A percentile compares a stretch with the other conserved stretches of the same genome.
Evolutionary conservation across 37 sponge, comb jelly and placozoan species (phyloP).

Genomic region (Diacarnus erythraeanus): DNA sequence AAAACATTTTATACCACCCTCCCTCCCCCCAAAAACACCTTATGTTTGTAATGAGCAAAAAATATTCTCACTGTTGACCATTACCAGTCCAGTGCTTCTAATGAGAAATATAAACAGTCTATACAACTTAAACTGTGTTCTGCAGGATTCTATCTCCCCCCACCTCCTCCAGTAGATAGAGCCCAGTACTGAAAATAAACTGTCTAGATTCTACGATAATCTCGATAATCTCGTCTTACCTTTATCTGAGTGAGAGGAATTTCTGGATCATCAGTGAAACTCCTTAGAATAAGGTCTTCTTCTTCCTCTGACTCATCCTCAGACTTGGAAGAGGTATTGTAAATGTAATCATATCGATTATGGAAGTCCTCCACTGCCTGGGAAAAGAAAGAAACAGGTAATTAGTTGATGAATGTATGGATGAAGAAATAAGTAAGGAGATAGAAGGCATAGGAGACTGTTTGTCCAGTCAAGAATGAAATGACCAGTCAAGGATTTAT

Average conservation of each 20-base stretch:
- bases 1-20: no score
- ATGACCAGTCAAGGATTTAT: no score
- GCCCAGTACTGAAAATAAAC: no score
- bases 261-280: slow-evolving; percentile 55
- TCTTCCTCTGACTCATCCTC: slow-evolving; percentile 6
- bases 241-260: slow-evolving; percentile 60
- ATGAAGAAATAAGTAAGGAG: no score
- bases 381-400: neutral
- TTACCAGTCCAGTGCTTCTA: neutral
- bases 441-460: no score
- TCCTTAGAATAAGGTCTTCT: slow-evolving; percentile 27
- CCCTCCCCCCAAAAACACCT: no score
- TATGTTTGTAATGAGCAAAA: no score
- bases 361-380: slow-evolving; percentile 53
- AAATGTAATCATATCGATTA: slow-evolving; percentile 8
- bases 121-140: neutral
- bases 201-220: neutral
- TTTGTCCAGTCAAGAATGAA: no score
- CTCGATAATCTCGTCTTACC: slow-evolving; percentile 4
- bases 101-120: neutral
- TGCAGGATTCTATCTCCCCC: no score
- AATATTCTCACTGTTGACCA: no score
- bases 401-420: no score
- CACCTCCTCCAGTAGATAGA: no score
- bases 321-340: neutral